Evolutionary conservation across 2,113 vertebrate genomes (phyloP), one percentile per base, ranked within the genome.

Genomic region (Psittacus erithacus): DNA sequence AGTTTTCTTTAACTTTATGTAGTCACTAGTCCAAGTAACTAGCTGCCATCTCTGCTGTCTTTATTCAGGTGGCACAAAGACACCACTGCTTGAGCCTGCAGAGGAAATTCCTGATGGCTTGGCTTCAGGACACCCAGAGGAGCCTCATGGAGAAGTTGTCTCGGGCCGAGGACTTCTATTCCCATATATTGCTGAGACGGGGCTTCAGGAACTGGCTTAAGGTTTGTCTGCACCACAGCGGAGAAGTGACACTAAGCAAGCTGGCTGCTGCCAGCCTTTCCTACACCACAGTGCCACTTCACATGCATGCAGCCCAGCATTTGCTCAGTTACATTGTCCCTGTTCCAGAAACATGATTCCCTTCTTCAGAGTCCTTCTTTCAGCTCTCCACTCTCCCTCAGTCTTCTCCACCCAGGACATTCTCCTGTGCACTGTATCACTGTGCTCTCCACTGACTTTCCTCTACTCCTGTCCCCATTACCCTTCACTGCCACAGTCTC

Each of bases 121-220:
- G 99, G 99, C 96, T 97, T 59, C 98, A 92, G 86, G 76, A 89
- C 12, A 80, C 97, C 46, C 97, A 87, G 80, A 93, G 97, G 76
- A 97, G 91, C 39, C 68, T 97, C 93, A 78, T 73, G 46, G 90
- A 97, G 90, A 99, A 97, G 97, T 95, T 65, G n/a, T 97, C 97
- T 89, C 65, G 12, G n/a, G 99, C 99, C 25, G 97, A 98, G 59
- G 94, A 94, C 44, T 96, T 99, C 49, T 91, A 98, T 90, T 97
- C 93, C 62, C 93, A 81, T 10, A 85, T 88, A 7, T 44, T 99
- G 92, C 98, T 99, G 57, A 98, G 95, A 90, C 94, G 92, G 86
- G 93, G 97, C 92, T 95, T 99, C 84, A 92, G 73, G 90, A 97
- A 89, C 92, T 99, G 99, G 99, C 95, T 97, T 55, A 98, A 97